Evolutionary conservation across 1,140 invertebrate genomes (phyloP).

Genomic region (Megalonaias nervosa): DNA sequence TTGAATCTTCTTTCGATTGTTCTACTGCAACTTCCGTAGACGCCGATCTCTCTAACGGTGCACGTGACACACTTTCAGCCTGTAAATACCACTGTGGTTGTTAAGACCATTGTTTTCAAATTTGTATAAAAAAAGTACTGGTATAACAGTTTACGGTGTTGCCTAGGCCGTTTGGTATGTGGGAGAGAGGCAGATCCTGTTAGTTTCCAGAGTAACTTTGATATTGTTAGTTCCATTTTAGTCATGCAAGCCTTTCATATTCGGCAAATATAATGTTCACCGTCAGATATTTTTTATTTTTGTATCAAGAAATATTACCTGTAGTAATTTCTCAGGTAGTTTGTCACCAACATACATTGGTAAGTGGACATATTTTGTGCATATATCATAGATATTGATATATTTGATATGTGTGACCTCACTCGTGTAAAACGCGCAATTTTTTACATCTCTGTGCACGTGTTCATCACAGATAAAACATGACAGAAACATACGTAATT

Average conservation of each 20-base stretch:
- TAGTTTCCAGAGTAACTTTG: not conserved
- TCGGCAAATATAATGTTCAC: too few species aligned
- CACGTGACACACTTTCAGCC: not conserved
- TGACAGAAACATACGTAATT: too few species aligned
- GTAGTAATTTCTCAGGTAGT: too few species aligned
- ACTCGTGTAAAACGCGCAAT: too few species aligned
- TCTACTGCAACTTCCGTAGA: conserved; percentile 5
- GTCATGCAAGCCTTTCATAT: not conserved
- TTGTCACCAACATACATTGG: too few species aligned
- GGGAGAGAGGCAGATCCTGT: not conserved
- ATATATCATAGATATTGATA: too few species aligned
- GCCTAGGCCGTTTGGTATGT: not conserved
- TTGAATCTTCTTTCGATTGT: not conserved
- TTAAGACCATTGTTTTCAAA: not conserved
- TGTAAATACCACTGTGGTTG: not conserved
- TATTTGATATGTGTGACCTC: too few species aligned
- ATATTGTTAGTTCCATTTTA: not conserved
- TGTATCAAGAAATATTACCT: too few species aligned
- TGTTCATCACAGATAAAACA: too few species aligned
- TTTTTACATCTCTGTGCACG: too few species aligned
- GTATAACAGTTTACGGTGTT: not conserved
- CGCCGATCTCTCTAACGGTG: conserved; percentile 17
- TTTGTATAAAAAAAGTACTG: not conserved
- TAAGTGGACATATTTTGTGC: too few species aligned
- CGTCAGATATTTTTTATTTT: too few species aligned